Evolutionary conservation across 2,113 vertebrate species (phyloP).

Genomic region (Pelmatolapia mariae): DNA sequence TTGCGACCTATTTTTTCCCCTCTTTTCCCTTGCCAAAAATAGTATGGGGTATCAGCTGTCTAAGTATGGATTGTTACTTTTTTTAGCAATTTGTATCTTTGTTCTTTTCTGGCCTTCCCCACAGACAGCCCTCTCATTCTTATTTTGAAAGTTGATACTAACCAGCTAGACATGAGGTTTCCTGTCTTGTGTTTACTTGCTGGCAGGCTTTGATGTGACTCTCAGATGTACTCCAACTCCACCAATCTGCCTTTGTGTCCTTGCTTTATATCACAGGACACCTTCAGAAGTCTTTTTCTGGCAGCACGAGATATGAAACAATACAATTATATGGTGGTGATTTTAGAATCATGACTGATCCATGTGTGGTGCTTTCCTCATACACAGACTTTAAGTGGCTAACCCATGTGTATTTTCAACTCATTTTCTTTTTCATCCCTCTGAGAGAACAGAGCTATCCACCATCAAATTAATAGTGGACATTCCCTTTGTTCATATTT

Average conservation of each 20-base stretch:
- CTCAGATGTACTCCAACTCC: background rate
- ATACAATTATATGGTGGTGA: background rate
- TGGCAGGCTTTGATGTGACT: background rate
- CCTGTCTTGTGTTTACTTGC: background rate
- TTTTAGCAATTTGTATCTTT: background rate
- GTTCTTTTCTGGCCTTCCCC: background rate
- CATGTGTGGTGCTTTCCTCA: background rate
- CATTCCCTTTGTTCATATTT: background rate
- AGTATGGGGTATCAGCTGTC: background rate
- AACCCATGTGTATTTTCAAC: background rate
- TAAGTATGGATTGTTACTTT: background rate
- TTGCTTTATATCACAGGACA: background rate
- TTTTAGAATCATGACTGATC: accelerated
- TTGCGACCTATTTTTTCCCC: background rate
- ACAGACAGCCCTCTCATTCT: background rate
- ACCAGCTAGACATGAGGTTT: accelerated
- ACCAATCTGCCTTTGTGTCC: background rate
- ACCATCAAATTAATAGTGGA: background rate
- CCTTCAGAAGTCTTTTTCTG: background rate
- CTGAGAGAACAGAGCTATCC: background rate
- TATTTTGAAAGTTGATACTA: background rate
- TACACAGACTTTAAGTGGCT: background rate
- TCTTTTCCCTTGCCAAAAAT: accelerated
- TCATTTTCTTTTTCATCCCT: background rate
- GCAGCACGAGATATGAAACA: background rate